phyloP scores from a whole-genome alignment of 2,888 invertebrate species.

The Tanypteryx hageni region DNA sequence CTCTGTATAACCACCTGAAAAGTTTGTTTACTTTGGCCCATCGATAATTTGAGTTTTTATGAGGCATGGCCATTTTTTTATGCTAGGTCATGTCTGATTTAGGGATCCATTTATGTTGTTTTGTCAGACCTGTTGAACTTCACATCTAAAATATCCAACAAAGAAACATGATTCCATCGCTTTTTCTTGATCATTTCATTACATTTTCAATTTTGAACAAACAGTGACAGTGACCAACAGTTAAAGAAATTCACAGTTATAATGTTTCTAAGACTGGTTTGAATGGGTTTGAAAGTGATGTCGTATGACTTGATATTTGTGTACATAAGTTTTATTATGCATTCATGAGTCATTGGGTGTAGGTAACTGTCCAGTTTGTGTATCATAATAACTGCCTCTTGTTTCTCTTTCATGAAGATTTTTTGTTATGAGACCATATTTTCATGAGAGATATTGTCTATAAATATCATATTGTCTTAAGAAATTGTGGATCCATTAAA shows the following conservation, averaged over 20 bases:
- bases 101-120: background rate
- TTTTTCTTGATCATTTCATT: background rate
- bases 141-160: background rate
- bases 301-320: slow-evolving; percentile 40
- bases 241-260: background rate
- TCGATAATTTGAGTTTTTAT: background rate
- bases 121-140: background rate
- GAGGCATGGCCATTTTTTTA: background rate
- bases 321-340: slow-evolving; percentile 45
- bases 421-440: slow-evolving; percentile 32
- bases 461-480: background rate
- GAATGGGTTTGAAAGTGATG: slow-evolving; percentile 36
- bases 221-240: background rate
- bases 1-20: background rate
- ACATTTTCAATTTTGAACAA: slow-evolving; percentile 27
- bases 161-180: background rate
- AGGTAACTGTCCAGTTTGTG: slow-evolving; percentile 58
- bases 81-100: background rate
- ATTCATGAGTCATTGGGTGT: slow-evolving; percentile 47
- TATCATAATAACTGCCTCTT: slow-evolving; percentile 37
- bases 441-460: slow-evolving; percentile 28
- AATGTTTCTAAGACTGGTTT: background rate
- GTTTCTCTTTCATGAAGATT: background rate
- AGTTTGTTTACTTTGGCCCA: background rate
- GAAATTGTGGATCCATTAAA: background rate